Percentiles rank a stretch among this genome's conserved stretches.
Conservation (phyloP, 2,888 invertebrate genomes). For the Sericinus montela region DNA sequence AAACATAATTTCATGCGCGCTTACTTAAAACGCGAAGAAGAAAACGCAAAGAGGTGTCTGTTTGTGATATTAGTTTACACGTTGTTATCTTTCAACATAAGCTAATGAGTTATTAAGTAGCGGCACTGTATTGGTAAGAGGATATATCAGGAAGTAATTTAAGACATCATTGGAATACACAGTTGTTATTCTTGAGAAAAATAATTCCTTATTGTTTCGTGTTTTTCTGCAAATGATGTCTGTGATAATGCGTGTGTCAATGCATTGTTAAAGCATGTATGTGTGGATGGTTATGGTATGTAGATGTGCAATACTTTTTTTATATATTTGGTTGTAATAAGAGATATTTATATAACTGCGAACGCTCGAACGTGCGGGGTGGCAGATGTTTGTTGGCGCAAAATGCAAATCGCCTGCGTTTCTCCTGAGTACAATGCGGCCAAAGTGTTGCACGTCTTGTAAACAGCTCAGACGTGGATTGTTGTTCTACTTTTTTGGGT, state of each 20-base stretch:
- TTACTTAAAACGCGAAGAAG: constrained; percentile 38
- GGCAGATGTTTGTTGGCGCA: constrained; percentile 51
- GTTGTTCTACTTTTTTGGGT: constrained; percentile 78
- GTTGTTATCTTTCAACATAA: constrained; percentile 41
- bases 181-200: constrained; percentile 30
- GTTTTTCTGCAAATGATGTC: constrained; percentile 21
- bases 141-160: constrained; percentile 35
- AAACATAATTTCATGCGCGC: constrained; percentile 42
- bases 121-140: constrained; percentile 24
- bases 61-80: constrained; percentile 42
- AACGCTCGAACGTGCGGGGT: constrained; percentile 22
- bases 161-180: constrained; percentile 27
- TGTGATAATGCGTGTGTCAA: constrained; percentile 21
- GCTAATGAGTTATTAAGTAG: constrained; percentile 40
- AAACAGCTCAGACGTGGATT: constrained; percentile 67
- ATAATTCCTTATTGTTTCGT: constrained; percentile 29
- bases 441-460: constrained; percentile 70
- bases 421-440: constrained; percentile 69
- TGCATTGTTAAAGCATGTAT: constrained; percentile 14
- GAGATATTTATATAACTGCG: constrained; percentile 51
- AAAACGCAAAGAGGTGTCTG: constrained; percentile 42
- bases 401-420: constrained; percentile 69
- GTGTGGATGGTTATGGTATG: constrained; percentile 4
- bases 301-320: constrained; percentile 24
- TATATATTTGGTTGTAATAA: constrained; percentile 32